A percentile compares a stretch with the other conserved stretches of the same genome.
phyloP scores from a whole-genome alignment of 2,113 vertebrate species.

The Chamaetylas fuelleborni region DNA sequence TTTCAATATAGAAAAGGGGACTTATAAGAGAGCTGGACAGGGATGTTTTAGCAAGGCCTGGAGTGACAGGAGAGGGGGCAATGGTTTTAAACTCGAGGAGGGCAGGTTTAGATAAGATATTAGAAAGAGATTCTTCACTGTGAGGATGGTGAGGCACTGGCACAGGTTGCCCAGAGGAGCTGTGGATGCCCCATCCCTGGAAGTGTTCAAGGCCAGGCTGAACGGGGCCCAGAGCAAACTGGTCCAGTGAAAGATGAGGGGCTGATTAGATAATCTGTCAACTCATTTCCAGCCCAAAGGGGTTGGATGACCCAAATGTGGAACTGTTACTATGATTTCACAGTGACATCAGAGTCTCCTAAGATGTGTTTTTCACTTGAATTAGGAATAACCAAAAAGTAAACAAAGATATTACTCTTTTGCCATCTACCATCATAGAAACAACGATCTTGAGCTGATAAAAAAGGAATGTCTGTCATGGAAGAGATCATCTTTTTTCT shows the following conservation, averaged over 20 bases:
- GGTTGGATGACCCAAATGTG: not conserved
- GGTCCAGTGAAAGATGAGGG: not conserved
- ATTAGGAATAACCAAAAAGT: not conserved
- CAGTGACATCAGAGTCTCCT: not conserved
- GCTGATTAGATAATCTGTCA: not conserved
- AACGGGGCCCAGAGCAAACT: not conserved
- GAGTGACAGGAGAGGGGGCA: not conserved
- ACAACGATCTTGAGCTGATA: not conserved
- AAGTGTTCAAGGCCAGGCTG: not conserved
- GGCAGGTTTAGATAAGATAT: not conserved
- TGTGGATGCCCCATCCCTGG: not conserved
- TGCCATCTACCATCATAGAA: not conserved
- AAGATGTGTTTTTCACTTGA: not conserved
- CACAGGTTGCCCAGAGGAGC: not conserved
- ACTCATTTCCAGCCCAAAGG: not conserved
- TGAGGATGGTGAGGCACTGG: not conserved
- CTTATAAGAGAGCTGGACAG: not conserved
- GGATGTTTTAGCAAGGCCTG: not conserved
- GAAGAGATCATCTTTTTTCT: not conserved
- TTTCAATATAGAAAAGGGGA: not conserved
- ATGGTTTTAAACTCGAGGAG: not conserved
- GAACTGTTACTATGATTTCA: not conserved
- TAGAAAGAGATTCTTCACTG: not conserved
- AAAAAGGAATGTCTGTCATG: not conserved
- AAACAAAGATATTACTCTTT: not conserved